These are phyloP conservation scores for Platysteira castanea DNA, from an alignment of 2,113 vertebrate genomes.

Conservation along the genomic window DNA sequence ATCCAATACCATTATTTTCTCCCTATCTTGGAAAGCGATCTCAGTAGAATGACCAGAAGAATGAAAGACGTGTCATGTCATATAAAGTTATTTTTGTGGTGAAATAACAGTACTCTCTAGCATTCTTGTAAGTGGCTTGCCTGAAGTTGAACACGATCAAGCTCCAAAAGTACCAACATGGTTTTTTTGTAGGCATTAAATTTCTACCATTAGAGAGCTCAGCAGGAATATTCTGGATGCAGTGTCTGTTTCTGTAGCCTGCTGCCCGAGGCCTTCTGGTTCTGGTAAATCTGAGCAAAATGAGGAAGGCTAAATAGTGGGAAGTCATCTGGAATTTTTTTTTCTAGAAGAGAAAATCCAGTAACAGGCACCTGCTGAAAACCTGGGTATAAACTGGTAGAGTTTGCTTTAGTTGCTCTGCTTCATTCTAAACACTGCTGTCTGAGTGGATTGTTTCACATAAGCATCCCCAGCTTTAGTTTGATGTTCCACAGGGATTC, in stretches of 20 bases:
- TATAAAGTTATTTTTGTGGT: background rate
- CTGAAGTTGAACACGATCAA: background rate
- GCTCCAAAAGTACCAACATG: background rate
- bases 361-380: background rate
- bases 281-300: slow-evolving; percentile 6
- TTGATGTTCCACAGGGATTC: background rate
- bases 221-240: background rate
- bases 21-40: background rate
- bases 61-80: background rate
- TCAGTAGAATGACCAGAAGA: background rate
- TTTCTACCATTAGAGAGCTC: background rate
- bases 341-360: background rate
- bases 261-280: background rate
- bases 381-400: background rate
- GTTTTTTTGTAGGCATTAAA: background rate
- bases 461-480: background rate
- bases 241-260: background rate
- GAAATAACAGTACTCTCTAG: background rate
- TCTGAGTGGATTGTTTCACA: background rate
- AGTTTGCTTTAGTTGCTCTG: background rate
- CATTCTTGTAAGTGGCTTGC: background rate
- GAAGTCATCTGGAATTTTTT: background rate
- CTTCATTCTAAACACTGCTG: background rate
- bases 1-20: background rate
- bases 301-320: background rate